Percentiles rank a stretch among this genome's conserved stretches.
Evolutionary conservation across 64 coral and sea anemone genomes (phyloP).

Genomic region (Trachythela sp.): DNA sequence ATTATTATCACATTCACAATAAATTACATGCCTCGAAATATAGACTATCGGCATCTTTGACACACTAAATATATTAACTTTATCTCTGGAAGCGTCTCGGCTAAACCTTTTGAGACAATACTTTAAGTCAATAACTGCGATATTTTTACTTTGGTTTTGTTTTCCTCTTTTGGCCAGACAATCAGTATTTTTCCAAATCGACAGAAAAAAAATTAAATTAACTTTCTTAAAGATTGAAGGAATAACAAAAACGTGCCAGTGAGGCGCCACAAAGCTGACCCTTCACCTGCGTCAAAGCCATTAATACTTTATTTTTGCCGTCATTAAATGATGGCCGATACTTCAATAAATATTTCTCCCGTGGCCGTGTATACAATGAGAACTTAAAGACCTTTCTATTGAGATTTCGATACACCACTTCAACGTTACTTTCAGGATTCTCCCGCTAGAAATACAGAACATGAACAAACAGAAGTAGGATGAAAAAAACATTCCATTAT

Average conservation of each 20-base stretch:
- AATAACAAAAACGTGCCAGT: neutral
- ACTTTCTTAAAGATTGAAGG: neutral
- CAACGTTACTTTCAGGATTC: neutral
- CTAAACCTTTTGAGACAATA: neutral
- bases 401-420: neutral
- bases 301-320: constrained; percentile 20
- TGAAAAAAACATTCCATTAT: constrained; percentile 9
- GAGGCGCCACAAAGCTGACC: constrained; percentile 12
- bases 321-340: constrained; percentile 20
- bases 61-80: constrained; percentile 6
- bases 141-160: neutral
- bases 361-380: neutral
- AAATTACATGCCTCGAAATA: neutral
- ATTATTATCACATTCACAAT: constrained; percentile 20
- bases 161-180: neutral
- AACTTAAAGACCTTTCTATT: neutral
- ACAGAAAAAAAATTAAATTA: neutral
- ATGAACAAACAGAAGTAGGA: neutral
- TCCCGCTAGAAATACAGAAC: neutral
- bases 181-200: neutral
- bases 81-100: neutral
- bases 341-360: constrained; percentile 15
- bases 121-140: neutral
- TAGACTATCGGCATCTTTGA: constrained; percentile 13
- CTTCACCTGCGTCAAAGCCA: constrained; percentile 24